Percentiles rank a stretch among this genome's conserved stretches.
These are phyloP conservation scores for Dolichallabes microphthalmus DNA, from an alignment of 2,113 vertebrate species.

Conservation along the genomic window DNA sequence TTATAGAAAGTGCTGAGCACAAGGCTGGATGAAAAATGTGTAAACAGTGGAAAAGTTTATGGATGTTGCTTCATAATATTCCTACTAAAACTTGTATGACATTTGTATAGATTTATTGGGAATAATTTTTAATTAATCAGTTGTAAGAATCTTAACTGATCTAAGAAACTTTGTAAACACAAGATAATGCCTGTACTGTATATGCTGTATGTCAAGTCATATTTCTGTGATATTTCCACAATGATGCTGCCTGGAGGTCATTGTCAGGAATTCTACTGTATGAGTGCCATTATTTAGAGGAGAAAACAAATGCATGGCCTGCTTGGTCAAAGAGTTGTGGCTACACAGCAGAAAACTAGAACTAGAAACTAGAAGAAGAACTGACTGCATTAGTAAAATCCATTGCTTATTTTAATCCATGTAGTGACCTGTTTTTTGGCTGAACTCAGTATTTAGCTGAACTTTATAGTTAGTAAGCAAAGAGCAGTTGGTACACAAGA, in stretches of 20 bases:
- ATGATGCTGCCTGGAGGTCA: background rate
- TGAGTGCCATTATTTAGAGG: background rate
- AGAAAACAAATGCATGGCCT: background rate
- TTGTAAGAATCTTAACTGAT: background rate
- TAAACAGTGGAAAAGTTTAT: constrained; percentile 53
- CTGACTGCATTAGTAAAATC: too few species aligned
- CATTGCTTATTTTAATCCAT: too few species aligned
- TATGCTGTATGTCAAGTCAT: background rate
- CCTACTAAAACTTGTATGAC: background rate
- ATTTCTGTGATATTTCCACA: background rate
- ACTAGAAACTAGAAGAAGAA: too few species aligned
- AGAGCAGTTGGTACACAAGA: background rate
- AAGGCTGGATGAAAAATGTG: constrained; percentile 57
- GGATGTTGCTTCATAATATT: background rate
- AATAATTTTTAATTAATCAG: background rate
- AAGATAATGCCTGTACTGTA: background rate
- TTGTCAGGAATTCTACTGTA: background rate
- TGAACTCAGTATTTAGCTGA: too few species aligned
- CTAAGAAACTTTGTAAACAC: background rate
- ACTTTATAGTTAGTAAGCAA: too few species aligned
- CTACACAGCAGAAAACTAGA: background rate
- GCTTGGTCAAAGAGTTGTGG: background rate
- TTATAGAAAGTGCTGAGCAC: constrained; percentile 53
- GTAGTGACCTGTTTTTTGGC: too few species aligned
- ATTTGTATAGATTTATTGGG: background rate